Conservation (phyloP, 2,113 vertebrate species). For the Grammomys dolichurus region DNA sequence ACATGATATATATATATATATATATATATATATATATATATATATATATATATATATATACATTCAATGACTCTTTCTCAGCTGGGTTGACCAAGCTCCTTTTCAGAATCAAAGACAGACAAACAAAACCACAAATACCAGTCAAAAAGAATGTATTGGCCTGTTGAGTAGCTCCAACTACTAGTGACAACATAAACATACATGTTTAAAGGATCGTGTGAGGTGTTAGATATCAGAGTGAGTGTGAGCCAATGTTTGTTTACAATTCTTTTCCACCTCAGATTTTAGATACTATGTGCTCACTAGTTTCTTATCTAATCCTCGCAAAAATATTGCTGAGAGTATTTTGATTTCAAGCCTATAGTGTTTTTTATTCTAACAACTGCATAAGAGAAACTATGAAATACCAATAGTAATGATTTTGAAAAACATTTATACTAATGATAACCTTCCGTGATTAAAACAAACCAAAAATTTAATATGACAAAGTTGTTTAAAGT, state of each 20-base stretch:
- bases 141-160: not conserved
- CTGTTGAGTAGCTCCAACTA: not conserved
- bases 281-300: not conserved
- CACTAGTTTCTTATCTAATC: slow-evolving; percentile 4
- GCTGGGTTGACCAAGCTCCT: not conserved
- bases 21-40: too few species aligned
- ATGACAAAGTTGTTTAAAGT: not conserved
- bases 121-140: not conserved
- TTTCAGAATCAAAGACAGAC: not conserved
- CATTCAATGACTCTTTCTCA: not conserved
- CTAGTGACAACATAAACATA: not conserved
- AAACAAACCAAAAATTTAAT: not conserved
- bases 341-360: not conserved
- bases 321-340: not conserved
- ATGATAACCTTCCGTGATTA: not conserved
- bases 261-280: not conserved
- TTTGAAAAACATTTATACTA: not conserved
- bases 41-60: too few species aligned
- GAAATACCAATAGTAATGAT: not conserved
- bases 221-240: not conserved
- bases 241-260: not conserved
- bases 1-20: not conserved
- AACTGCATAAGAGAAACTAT: not conserved
- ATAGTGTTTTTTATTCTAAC: not conserved
- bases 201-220: not conserved